phyloP scores from a whole-genome alignment of 64 coral and sea anemone genomes.

The Pocillopora damicornis region DNA sequence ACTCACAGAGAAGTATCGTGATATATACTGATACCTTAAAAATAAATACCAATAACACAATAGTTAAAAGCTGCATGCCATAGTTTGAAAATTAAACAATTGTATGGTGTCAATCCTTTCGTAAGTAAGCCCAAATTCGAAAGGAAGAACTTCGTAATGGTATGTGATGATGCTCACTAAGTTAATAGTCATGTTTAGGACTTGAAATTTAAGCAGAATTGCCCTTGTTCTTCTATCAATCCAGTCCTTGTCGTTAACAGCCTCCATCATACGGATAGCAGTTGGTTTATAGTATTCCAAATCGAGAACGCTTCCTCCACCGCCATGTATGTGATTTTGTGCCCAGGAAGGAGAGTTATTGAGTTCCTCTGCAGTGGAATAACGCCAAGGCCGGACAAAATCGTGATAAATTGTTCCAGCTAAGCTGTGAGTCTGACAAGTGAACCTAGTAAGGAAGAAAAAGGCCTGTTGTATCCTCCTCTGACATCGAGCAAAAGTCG shows the following conservation, averaged over 20 bases:
- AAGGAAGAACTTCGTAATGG: conserved; percentile 21
- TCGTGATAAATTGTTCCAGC: not conserved
- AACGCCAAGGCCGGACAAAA: conserved; percentile 36
- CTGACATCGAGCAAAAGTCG: conserved; percentile 27
- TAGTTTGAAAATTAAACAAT: conserved; percentile 19
- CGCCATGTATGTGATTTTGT: conserved; percentile 8
- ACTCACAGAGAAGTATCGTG: not conserved
- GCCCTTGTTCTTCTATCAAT: conserved; percentile 36
- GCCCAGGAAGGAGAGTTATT: conserved; percentile 19
- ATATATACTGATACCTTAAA: not conserved
- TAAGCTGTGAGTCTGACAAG: conserved; percentile 3
- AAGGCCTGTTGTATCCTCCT: conserved; percentile 21
- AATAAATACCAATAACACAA: conserved; percentile 14
- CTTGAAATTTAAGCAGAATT: conserved; percentile 19
- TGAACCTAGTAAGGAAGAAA: conserved; percentile 19
- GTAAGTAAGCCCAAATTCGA: conserved; percentile 21
- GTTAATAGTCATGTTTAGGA: conserved; percentile 30
- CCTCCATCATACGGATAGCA: conserved; percentile 30
- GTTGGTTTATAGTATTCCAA: conserved; percentile 12
- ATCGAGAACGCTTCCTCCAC: conserved; percentile 26
- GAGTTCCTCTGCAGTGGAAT: conserved; percentile 7
- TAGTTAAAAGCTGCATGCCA: conserved; percentile 14
- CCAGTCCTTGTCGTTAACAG: conserved; percentile 26
- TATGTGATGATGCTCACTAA: conserved; percentile 17
- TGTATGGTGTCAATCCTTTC: conserved; percentile 13